Evolutionary conservation across 1,140 invertebrate species (phyloP).

Genomic region (Polyergus mexicanus): DNA sequence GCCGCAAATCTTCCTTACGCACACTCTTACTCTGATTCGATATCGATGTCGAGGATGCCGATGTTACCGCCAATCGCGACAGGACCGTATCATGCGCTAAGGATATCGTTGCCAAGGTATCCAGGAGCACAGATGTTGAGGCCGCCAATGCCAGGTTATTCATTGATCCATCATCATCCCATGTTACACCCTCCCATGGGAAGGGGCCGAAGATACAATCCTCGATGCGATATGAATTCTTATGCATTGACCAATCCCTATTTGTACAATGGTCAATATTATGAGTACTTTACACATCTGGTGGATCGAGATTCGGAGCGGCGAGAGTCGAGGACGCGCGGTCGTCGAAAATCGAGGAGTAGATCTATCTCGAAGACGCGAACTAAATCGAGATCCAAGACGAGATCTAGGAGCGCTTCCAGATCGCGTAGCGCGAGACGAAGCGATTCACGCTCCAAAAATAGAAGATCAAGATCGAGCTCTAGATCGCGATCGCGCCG

Average conservation of each 20-base stretch:
- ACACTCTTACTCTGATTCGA: neutral
- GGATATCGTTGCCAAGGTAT: slow-evolving; percentile 76
- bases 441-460: slow-evolving; percentile 78
- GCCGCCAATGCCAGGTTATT: slow-evolving; percentile 19
- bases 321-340: slow-evolving; percentile 57
- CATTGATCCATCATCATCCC: slow-evolving; percentile 25
- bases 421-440: slow-evolving; percentile 67
- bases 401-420: slow-evolving; percentile 64
- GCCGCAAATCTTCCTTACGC: slow-evolving; percentile 26
- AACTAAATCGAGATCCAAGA: slow-evolving; percentile 34
- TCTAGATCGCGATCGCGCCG: slow-evolving; percentile 53
- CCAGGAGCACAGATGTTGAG: slow-evolving; percentile 64
- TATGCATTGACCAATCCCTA: slow-evolving; percentile 77
- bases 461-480: slow-evolving; percentile 29
- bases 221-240: slow-evolving; percentile 69
- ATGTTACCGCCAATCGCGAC: slow-evolving; percentile 7
- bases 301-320: slow-evolving; percentile 63
- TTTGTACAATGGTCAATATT: slow-evolving; percentile 84
- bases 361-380: slow-evolving; percentile 71
- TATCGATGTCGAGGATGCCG: slow-evolving; percentile 21
- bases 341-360: slow-evolving; percentile 61
- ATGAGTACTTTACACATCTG: slow-evolving; percentile 84
- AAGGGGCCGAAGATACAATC: slow-evolving; percentile 68
- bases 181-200: slow-evolving; percentile 30
- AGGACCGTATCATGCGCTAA: slow-evolving; percentile 28